Evolutionary conservation across 2,113 vertebrate species (phyloP), one percentile per base, ranked within the genome.

Genomic region (Rhinogobius similis): DNA sequence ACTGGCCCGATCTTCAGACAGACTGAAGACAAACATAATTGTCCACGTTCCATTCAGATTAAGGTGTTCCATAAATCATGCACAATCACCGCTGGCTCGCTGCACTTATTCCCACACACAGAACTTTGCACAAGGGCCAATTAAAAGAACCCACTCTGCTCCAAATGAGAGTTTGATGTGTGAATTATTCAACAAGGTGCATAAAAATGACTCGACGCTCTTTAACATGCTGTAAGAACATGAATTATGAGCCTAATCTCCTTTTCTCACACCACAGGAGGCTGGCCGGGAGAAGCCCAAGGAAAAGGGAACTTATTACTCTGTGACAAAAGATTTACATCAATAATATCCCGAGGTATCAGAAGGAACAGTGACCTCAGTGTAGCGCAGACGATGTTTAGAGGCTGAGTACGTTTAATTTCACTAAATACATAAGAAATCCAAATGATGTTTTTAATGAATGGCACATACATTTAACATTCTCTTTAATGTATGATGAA

Each of bases 151-250:
- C 85, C 74, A 86, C 81, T 80, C 65, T 55, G 85, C 78, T 78
- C 72, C 81, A 77, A 81, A 73, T 69, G 43, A 68, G 77, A 76
- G 74, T 89, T 88, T 79, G 71, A 80, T 55, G 48, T 43, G 59
- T 90, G 73, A 88, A 91, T 91, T 83, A 89, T 91, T 91, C 75
- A 90, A 82, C 76, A 82, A 77, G 78, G 68, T 83, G 64, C 70
- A 86, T 79, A 76, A 79, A 87, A 85, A 86, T 87, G 78, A 86
- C 76, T 78, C n/a, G 43, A 38, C 82, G 65, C 83, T 79, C 78
- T 91, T 88, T 75, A 88, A 89, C 75, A 85, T 85, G 82, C 79
- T 88, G 85, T 84, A 72, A 72, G 78, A 87, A 88, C 72, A 86
- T 86, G 82, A 87, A 86, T 84, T 79, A 88, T 83, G 66, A 65